Conservation (phyloP, 2,797 vertebrate species). For the Rhyacichthys aspro region DNA sequence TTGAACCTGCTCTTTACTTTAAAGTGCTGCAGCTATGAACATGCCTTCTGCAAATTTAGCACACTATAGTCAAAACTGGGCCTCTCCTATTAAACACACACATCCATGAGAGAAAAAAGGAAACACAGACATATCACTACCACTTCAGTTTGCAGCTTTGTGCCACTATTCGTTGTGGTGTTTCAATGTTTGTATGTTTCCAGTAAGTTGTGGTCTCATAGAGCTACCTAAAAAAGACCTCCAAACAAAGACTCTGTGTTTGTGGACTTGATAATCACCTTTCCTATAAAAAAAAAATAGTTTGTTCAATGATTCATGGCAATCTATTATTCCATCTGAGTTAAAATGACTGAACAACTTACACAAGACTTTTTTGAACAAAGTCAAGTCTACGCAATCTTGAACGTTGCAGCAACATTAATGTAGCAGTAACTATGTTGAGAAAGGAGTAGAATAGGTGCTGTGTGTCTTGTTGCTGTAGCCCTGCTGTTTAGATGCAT, state of each 20-base stretch:
- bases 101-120: conserved; percentile 31
- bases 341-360: conserved; percentile 45
- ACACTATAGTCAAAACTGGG: conserved; percentile 53
- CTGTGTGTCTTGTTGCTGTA: conserved; percentile 54
- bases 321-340: conserved; percentile 12
- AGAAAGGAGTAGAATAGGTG: conserved; percentile 45
- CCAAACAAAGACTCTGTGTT: conserved; percentile 39
- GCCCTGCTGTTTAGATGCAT: conserved; percentile 49
- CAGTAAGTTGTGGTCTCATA: conserved; percentile 51
- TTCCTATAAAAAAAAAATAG: conserved; percentile 12
- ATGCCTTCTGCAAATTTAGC: conserved; percentile 44
- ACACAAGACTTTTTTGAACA: conserved; percentile 36
- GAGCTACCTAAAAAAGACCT: conserved; percentile 30
- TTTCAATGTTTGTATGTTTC: conserved; percentile 54
- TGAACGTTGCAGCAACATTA: conserved; percentile 34
- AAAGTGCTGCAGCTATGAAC: conserved; percentile 15
- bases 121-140: conserved; percentile 31
- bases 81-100: conserved; percentile 46
- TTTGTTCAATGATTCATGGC: background rate
- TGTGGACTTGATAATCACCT: conserved; percentile 29
- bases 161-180: conserved; percentile 53
- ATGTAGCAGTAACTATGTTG: conserved; percentile 46
- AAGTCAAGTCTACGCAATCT: conserved; percentile 7
- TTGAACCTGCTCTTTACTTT: conserved; percentile 30
- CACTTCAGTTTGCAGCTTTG: conserved; percentile 54